Conservation (phyloP, 2,113 vertebrate species). For the Odontophorus gujanensis region DNA sequence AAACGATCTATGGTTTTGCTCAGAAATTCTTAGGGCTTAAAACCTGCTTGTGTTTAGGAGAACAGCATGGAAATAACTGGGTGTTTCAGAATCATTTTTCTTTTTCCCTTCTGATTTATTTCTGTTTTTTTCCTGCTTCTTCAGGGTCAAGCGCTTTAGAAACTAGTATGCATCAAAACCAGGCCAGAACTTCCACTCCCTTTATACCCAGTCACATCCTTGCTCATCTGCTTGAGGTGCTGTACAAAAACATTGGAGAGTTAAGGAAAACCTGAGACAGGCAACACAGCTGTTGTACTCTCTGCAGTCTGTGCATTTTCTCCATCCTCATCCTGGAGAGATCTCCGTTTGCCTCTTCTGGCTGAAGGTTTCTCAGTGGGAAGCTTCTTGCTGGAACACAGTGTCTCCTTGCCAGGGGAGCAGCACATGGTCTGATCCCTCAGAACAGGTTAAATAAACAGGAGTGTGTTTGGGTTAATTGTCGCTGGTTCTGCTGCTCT, state of each 20-base stretch:
- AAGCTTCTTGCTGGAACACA: constrained; percentile 28
- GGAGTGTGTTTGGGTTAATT: constrained; percentile 92
- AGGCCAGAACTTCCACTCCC: not conserved
- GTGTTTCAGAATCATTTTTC: not conserved
- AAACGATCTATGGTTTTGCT: rapidly evolving
- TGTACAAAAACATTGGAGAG: not conserved
- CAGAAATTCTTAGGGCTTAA: not conserved
- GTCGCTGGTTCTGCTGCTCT: constrained; percentile 85
- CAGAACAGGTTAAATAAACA: constrained; percentile 95
- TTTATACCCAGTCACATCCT: not conserved
- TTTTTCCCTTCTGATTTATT: not conserved
- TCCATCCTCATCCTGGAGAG: not conserved
- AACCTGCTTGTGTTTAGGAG: not conserved
- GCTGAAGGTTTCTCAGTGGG: constrained; percentile 44
- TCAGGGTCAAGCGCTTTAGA: not conserved
- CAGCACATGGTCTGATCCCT: constrained; percentile 78
- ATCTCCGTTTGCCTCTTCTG: constrained; percentile 50
- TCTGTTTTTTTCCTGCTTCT: not conserved
- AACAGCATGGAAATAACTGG: rapidly evolving
- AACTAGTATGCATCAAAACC: not conserved
- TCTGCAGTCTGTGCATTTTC: not conserved
- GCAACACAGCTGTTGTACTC: rapidly evolving
- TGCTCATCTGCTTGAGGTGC: not conserved
- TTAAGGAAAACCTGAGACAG: not conserved
- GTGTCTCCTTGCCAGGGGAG: constrained; percentile 46